A percentile compares a stretch with the other conserved stretches of the same genome.
phyloP scores from a whole-genome alignment of 2,797 vertebrate species.

The Sphenodon punctatus region DNA sequence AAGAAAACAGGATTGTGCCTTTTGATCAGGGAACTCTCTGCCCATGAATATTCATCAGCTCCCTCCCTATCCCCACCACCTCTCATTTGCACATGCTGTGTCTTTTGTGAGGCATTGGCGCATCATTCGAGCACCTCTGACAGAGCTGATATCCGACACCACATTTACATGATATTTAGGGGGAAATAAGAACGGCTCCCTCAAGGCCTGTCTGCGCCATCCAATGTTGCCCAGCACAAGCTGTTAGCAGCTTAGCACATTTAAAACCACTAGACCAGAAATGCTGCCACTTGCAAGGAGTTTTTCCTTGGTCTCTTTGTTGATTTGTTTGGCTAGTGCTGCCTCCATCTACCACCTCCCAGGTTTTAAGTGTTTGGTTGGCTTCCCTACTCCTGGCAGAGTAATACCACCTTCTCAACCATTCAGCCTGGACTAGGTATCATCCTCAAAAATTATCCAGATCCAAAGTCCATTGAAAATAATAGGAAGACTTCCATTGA shows the following conservation, averaged over 20 bases:
- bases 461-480: background rate
- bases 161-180: background rate
- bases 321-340: background rate
- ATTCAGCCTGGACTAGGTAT: background rate
- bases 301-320: background rate
- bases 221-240: background rate
- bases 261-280: background rate
- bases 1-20: conserved; percentile 64
- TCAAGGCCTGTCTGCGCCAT: background rate
- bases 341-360: background rate
- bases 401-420: background rate
- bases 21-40: conserved; percentile 56
- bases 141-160: background rate
- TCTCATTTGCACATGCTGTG: background rate
- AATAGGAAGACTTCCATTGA: background rate
- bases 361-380: background rate
- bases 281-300: no score
- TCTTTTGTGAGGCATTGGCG: background rate
- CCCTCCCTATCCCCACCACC: background rate
- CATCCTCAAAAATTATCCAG: background rate
- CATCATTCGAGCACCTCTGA: background rate
- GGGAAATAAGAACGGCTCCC: background rate
- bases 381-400: background rate
- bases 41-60: conserved; percentile 58
- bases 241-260: background rate